phyloP scores from a whole-genome alignment of 2,113 vertebrate species.

The Perca fluviatilis region DNA sequence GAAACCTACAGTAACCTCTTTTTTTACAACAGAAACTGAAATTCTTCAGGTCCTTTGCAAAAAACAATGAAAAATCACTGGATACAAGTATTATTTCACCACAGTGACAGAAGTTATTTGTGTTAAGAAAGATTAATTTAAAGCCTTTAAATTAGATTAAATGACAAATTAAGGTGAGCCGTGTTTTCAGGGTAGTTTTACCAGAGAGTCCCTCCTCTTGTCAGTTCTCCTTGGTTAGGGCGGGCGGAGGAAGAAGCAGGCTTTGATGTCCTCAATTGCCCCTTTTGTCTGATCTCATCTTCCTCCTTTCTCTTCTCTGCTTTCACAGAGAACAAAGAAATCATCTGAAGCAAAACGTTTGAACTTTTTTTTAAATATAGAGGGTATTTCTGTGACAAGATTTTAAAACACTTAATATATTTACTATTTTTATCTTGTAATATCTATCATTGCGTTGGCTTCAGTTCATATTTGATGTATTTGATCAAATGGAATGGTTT shows the following conservation, averaged over 20 bases:
- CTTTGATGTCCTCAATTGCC: slow-evolving; percentile 42
- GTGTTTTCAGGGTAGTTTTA: slow-evolving; percentile 9
- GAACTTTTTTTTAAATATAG: background rate
- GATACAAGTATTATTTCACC: background rate
- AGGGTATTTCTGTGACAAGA: slow-evolving; percentile 3
- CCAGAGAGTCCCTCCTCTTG: background rate
- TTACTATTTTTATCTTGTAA: background rate
- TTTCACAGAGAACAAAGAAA: slow-evolving; percentile 42
- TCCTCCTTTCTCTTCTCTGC: slow-evolving; percentile 17
- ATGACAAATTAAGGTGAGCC: background rate
- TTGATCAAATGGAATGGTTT: background rate
- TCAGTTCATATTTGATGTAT: slow-evolving; percentile 5
- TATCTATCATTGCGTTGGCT: background rate
- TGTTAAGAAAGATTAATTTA: background rate
- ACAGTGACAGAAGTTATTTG: background rate
- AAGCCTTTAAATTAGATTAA: background rate
- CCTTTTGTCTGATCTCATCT: slow-evolving; percentile 45
- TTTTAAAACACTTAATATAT: background rate
- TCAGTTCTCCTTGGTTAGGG: background rate
- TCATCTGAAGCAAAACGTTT: slow-evolving; percentile 5
- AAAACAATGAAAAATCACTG: background rate
- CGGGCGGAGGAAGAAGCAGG: slow-evolving; percentile 6
- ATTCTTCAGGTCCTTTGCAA: background rate
- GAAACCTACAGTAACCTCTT: background rate
- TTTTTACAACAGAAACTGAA: slow-evolving; percentile 3